Base-by-base conservation (phyloP, 1,140 invertebrate species). In the Panagrolaimus sp. region DNA sequence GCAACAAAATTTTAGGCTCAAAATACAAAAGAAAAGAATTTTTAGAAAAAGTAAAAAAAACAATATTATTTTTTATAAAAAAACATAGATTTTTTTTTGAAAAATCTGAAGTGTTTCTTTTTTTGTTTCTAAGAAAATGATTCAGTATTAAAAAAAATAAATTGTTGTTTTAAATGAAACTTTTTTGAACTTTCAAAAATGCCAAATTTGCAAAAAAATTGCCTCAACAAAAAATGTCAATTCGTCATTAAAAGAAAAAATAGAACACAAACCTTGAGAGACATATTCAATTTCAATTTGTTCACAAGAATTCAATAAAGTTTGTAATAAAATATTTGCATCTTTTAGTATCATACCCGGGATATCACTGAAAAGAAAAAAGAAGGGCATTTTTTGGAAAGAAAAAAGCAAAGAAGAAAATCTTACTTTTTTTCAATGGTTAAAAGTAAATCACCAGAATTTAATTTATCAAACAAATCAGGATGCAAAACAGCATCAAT, bases 391-490 rank as follows among this genome's bases (percentile, higher is more conserved):
- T 21, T 43, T 43, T 38, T 10, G 21, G 4, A 73, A 71, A 73
- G 12, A 71, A 17, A 43, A 1, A 12, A 71, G 7, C 26, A 15
- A 21, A 17, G 6, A 15, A 68, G 8, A 12, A 32, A 6, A 71
- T 72, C 71, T 44, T 67, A 74, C 73, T 43, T 76, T 55, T 58
- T 43, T 24, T 74, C 65, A 58, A 75, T 58, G 28, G 66, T n/a
- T 9, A 74, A 47, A 26, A 74, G 21, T n/a, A 74, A 71, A 48
- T 74, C 73, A 38, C 67, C 73, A 55, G 43, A 26, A 65, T 75
- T n/a, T 14, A 73, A 28, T 43, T 67, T n/a, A 52, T 58, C 45
- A 21, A 43, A 32, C 24, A 76, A 48, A 38, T 76, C 58, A 14
- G 47, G 43, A 55, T 67, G 24, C 14, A 73, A 44, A 38, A 75